Evolutionary conservation across 2,113 vertebrate genomes (phyloP), one percentile per base, ranked within the genome.

Genomic region (Edolisoma coerulescens): DNA sequence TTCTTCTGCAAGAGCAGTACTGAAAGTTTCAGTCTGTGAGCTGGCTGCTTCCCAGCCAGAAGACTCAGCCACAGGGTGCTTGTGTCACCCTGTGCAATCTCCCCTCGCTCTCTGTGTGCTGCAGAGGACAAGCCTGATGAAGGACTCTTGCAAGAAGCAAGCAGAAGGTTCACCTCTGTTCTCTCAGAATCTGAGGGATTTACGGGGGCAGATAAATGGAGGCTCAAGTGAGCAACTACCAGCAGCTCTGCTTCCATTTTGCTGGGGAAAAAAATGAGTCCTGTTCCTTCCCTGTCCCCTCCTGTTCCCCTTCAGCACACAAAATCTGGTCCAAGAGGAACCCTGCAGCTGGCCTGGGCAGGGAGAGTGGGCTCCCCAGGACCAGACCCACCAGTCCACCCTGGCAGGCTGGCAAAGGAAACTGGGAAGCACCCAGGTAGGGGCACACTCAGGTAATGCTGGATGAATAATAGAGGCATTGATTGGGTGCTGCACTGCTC

Each of bases 111-210:
- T 28, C 50, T 65, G 9, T 24, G n/a, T 53, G 37, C 63, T 50
- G 50, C 20, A 57, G 63, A 50, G 70, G 50, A 50, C n/a, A 53
- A 80, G 16, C 14, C 47, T 79, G 53, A 22, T 19, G 53, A 75
- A 83, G 45, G 39, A 56, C 30, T 61, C 20, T 28, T 45, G 24
- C 33, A 88, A 65, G 42, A 74, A 27, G 57, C 2, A 7, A 53
- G 47, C 0, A 2, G 84, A 78, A 22, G 0, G 1, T 60, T 73
- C 16, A 22, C 37, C 20, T 42, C 20, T 0, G 0, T 28, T 52
- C 32, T 69, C 16, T 65, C 16, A 21, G 50, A 52, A 45, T 32
- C 32, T 3, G 41, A 65, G 57, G 37, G 17, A 35, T 50, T 86
- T 65, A n/a, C 37, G 49, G 0, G 4, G 39, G 9, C 44, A 49